These are phyloP conservation scores for Ceryle rudis DNA, from an alignment of 2,797 vertebrate genomes.

Conservation along the genomic window DNA sequence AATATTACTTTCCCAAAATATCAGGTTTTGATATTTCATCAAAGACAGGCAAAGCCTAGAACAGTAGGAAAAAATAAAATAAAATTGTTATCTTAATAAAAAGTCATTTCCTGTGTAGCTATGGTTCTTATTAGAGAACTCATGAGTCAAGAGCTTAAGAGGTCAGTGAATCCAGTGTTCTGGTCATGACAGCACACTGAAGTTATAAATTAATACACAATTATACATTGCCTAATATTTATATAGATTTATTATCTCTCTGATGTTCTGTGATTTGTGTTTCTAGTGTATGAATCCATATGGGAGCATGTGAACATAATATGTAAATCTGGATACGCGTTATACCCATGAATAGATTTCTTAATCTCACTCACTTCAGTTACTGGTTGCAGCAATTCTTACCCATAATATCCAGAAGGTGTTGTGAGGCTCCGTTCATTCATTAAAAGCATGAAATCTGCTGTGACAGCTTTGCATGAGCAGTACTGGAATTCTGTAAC, in stretches of 20 bases:
- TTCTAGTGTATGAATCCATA: background rate
- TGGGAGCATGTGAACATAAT: background rate
- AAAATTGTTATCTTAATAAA: background rate
- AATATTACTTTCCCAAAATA: background rate
- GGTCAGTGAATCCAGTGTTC: background rate
- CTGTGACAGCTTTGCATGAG: conserved; percentile 3
- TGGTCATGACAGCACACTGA: background rate
- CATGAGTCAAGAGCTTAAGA: background rate
- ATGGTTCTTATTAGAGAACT: background rate
- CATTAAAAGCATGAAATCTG: conserved; percentile 47
- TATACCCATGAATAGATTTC: background rate
- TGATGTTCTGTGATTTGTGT: background rate
- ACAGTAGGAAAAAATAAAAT: background rate
- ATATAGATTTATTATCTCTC: background rate
- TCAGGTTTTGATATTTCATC: background rate
- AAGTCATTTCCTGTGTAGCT: background rate
- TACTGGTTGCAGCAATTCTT: background rate
- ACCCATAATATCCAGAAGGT: conserved; percentile 14
- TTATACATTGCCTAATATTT: background rate
- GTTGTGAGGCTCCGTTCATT: conserved; percentile 20
- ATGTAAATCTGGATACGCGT: conserved; percentile 4
- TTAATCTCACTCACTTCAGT: background rate
- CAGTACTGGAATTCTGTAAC: background rate
- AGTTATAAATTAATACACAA: background rate
- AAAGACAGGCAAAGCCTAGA: background rate